phyloP scores from a whole-genome alignment of 2,888 invertebrate genomes.

The Drosophila fulvimacula region DNA sequence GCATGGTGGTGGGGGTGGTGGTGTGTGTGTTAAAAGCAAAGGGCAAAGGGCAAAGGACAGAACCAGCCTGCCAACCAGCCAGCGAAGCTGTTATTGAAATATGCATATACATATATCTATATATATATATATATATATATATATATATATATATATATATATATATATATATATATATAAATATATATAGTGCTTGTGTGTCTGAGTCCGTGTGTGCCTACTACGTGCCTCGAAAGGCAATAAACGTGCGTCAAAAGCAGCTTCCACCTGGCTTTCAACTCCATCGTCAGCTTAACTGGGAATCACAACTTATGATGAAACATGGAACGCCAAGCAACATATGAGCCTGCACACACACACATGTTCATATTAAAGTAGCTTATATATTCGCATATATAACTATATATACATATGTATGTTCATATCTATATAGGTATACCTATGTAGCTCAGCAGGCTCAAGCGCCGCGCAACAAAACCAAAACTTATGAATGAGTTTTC shows the following conservation, averaged over 20 bases:
- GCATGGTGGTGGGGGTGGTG: neutral
- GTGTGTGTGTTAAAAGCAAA: too few relatives aligned
- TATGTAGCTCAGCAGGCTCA: too few relatives aligned
- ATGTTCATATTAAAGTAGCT: conserved; percentile 23
- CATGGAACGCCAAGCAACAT: conserved; percentile 22
- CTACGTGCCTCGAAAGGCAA: conserved; percentile 71
- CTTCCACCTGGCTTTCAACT: conserved; percentile 40
- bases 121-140: conserved; percentile 2
- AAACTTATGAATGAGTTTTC: too few relatives aligned
- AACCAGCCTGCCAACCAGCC: conserved; percentile 12
- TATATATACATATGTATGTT: conserved; percentile 8
- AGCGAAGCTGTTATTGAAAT: conserved; percentile 63
- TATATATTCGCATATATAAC: neutral
- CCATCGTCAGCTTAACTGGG: conserved; percentile 26
- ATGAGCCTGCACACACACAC: neutral
- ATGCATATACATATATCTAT: conserved; percentile 9
- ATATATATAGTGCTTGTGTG: conserved; percentile 14
- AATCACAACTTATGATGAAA: conserved; percentile 52
- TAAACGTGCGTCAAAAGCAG: conserved; percentile 56
- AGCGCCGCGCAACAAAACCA: too few relatives aligned
- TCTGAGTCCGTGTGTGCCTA: conserved; percentile 32
- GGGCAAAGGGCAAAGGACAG: neutral
- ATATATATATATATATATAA: neutral
- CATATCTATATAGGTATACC: too few relatives aligned
- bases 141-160: neutral